Base-by-base conservation (phyloP, 2,888 invertebrate genomes). In the Drosophila leonis region DNA sequence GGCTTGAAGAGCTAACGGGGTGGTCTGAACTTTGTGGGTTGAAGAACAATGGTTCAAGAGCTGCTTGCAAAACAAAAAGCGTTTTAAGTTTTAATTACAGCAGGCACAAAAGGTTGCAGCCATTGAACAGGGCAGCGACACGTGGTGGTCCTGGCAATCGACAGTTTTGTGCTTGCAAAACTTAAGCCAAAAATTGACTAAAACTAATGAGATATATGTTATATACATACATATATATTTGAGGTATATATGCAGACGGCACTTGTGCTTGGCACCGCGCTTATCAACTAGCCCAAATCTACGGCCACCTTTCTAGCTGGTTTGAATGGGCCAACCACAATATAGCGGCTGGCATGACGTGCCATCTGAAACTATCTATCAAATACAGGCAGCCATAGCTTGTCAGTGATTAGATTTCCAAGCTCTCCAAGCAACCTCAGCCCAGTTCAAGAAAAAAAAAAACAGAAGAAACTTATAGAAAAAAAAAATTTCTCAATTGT, bases 21-120 rank as follows among this genome's bases (percentile, higher is more conserved):
- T 67, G 71, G 71, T 69, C 71, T 82, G 90, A 90, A 84, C 83
- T 84, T 84, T 83, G 75, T 72, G 75, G 85, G 70, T 66, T 77
- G 65, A 73, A 82, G 88, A 84, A 90, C 88, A 84, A 84, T 79
- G 88, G 90, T 82, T 88, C 83, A 90, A 84, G 88, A 70, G 80
- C 87, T 86, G 87, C 86, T 90, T 90, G 84, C 89, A 79, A 90
- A 84, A 86, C 89, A 90, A 86, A 90, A 86, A 86, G 89, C 89
- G 74, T 86, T 88, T 86, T 87, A 88, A 86, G 86, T 86, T 86
- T 86, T 86, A 86, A 86, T 86, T 86, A 86, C 86, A 73, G 39
- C 56, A 64, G 73, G 72, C 72, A 83, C 89, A 86, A 88, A 88
- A 82, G 80, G 60, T 65, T 57, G 66, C 64, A 65, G 72, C 61